Evolutionary conservation across 2,113 vertebrate species (phyloP), one percentile per base, ranked within the genome.

Genomic region (Bufo gargarizans): DNA sequence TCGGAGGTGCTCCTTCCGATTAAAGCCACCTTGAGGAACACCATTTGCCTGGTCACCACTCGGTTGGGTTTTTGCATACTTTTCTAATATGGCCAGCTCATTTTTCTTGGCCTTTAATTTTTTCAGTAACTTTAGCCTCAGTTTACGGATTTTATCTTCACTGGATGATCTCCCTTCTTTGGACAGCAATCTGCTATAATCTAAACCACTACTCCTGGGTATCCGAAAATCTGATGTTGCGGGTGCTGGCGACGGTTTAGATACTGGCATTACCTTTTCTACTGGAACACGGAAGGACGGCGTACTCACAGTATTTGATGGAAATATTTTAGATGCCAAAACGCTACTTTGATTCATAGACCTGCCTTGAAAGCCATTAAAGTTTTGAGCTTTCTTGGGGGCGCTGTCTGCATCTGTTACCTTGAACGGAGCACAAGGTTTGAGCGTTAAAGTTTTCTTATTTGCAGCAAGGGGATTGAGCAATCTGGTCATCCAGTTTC

Each of bases 31-130:
- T 1, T 90, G 90, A 0, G 50, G 76, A 1, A 45, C 43, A 0
- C 45, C 22, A 17, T 91, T 92, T 10, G 13, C 0, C 0, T 63
- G 89, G 89, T 89, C 92, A n/a, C 87, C 83, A 79, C 6, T 90
- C 47, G 45, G 86, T 84, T 56, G 91, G 88, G 89, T 91, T 58
- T 86, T 92, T 86, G 96, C 86, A 76, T 96, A 80, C 55, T 91
- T 90, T 47, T 97, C 95, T 65, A 99, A 90, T 1, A 95, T 94
- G 3, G 96, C 97, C 14, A 99, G 92, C 90, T 97, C 96, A 92
- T 96, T 97, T 92, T 98, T 99, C 92, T 97, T 98, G 11, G 96
- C 95, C 85, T 98, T 97, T 11, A 99, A 94, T 63, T 97, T 96
- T 93, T 97, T 98, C 49, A 97, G 90, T n/a, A 99, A 94, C 90